phyloP scores from a whole-genome alignment of 2,113 vertebrate species.

The Pogona vitticeps region DNA sequence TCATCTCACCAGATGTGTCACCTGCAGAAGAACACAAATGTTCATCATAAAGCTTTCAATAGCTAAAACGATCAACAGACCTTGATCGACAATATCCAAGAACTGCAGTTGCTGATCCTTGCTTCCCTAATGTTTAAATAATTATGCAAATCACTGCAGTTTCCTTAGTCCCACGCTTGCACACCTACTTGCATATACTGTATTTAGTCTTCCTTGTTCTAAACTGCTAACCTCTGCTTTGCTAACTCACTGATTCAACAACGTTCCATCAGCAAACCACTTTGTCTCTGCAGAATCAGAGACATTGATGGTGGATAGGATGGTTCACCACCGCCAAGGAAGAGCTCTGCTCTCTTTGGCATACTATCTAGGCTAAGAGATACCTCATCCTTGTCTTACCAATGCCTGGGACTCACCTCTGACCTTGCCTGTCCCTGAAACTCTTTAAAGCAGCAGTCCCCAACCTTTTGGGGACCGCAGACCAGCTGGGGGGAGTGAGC shows the following conservation, averaged over 20 bases:
- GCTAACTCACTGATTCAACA: not conserved
- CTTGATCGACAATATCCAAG: not conserved
- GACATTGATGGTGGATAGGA: not conserved
- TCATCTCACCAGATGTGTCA: constrained; percentile 83
- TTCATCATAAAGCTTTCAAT: constrained; percentile 50
- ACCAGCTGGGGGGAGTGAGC: too few relatives aligned
- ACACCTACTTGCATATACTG: not conserved
- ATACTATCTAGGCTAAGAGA: too few relatives aligned
- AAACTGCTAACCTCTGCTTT: not conserved
- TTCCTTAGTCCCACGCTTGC: not conserved
- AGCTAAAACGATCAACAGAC: not conserved
- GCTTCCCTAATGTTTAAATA: not conserved
- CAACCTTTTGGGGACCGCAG: too few relatives aligned
- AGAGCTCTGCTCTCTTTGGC: too few relatives aligned
- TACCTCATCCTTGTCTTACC: too few relatives aligned
- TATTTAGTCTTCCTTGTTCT: not conserved
- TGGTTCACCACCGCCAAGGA: not conserved
- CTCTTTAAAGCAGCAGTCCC: too few relatives aligned
- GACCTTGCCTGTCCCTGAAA: too few relatives aligned
- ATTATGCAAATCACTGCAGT: not conserved
- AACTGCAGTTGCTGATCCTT: not conserved
- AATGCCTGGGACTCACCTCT: too few relatives aligned
- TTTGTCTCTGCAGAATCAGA: not conserved
- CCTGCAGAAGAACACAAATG: constrained; percentile 73
- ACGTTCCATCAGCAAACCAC: not conserved